Percentiles rank a stretch among this genome's conserved stretches.
Evolutionary conservation across 2,888 invertebrate species (phyloP).

Genomic region (Melanostoma mellinum): DNA sequence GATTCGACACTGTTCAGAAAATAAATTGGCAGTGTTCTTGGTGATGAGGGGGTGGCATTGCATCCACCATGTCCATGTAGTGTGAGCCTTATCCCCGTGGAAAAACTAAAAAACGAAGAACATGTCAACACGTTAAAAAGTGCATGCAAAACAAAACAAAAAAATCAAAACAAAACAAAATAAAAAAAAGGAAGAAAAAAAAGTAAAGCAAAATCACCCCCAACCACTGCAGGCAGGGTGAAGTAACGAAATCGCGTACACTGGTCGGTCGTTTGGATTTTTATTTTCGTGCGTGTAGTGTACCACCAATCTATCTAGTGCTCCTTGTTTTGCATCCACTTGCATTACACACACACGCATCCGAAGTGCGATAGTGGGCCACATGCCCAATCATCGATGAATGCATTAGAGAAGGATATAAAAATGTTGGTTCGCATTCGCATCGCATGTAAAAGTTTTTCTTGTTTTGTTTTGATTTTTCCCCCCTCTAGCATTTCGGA

Average conservation of each 20-base stretch:
- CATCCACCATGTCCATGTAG: slow-evolving; percentile 41
- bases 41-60: slow-evolving; percentile 66
- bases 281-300: slow-evolving; percentile 71
- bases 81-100: slow-evolving; percentile 56
- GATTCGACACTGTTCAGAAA: slow-evolving; percentile 53
- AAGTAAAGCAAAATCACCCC: slow-evolving; percentile 74
- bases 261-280: slow-evolving; percentile 65
- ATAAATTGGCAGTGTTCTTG: slow-evolving; percentile 64
- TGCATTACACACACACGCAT: slow-evolving; percentile 46
- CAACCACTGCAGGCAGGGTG: slow-evolving; percentile 54
- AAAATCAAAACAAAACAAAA: slow-evolving; percentile 69
- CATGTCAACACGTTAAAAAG: slow-evolving; percentile 67
- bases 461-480: slow-evolving; percentile 67
- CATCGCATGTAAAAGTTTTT: slow-evolving; percentile 59
- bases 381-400: slow-evolving; percentile 72
- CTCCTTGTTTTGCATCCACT: slow-evolving; percentile 71
- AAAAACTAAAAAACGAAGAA: slow-evolving; percentile 72
- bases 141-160: slow-evolving; percentile 67
- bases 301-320: slow-evolving; percentile 69
- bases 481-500: background rate
- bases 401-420: slow-evolving; percentile 73
- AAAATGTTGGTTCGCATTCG: slow-evolving; percentile 61
- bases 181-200: slow-evolving; percentile 55
- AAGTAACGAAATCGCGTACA: slow-evolving; percentile 60
- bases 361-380: slow-evolving; percentile 65